Conservation (phyloP, 2,888 invertebrate genomes). For the Scaptodrosophila latifasciaeformis region DNA sequence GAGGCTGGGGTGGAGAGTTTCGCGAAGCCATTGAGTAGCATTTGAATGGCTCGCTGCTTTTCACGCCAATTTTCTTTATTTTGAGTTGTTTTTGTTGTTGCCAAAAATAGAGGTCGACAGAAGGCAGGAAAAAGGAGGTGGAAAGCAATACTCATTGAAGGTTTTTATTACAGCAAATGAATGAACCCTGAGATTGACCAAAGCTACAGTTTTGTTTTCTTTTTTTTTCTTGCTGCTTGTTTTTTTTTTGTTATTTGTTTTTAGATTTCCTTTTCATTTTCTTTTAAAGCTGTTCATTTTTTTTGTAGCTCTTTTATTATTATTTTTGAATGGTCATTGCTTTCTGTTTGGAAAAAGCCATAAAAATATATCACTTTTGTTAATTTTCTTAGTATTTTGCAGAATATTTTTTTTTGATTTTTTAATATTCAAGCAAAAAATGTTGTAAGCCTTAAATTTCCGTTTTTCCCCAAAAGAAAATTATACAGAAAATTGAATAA, state of each 20-base stretch:
- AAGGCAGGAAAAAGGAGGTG: slow-evolving; percentile 9
- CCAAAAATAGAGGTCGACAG: too few relatives aligned
- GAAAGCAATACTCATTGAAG: slow-evolving; percentile 50
- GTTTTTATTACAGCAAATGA: slow-evolving; percentile 64
- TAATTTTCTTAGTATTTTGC: slow-evolving; percentile 16
- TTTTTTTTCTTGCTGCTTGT: slow-evolving; percentile 17
- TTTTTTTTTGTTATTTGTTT: slow-evolving; percentile 4
- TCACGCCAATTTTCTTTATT: slow-evolving; percentile 68
- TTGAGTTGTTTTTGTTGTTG: slow-evolving; percentile 16
- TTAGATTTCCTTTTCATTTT: not conserved
- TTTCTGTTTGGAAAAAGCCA: slow-evolving; percentile 28
- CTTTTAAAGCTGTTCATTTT: slow-evolving; percentile 12
- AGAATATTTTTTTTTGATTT: slow-evolving; percentile 35
- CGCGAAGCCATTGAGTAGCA: slow-evolving; percentile 53
- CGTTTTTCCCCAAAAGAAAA: slow-evolving; percentile 2
- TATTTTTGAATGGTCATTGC: slow-evolving; percentile 6
- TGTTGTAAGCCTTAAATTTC: slow-evolving; percentile 8
- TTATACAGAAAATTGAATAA: too few relatives aligned
- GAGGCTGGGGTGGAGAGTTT: slow-evolving; percentile 12
- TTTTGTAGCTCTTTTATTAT: slow-evolving; percentile 34
- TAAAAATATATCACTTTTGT: slow-evolving; percentile 49
- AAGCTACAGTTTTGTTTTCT: slow-evolving; percentile 24
- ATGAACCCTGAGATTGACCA: slow-evolving; percentile 41
- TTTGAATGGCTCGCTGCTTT: slow-evolving; percentile 65
- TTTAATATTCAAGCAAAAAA: slow-evolving; percentile 12